These are phyloP conservation scores for Butorides virescens DNA, from an alignment of 2,113 vertebrate species.

Conservation along the genomic window DNA sequence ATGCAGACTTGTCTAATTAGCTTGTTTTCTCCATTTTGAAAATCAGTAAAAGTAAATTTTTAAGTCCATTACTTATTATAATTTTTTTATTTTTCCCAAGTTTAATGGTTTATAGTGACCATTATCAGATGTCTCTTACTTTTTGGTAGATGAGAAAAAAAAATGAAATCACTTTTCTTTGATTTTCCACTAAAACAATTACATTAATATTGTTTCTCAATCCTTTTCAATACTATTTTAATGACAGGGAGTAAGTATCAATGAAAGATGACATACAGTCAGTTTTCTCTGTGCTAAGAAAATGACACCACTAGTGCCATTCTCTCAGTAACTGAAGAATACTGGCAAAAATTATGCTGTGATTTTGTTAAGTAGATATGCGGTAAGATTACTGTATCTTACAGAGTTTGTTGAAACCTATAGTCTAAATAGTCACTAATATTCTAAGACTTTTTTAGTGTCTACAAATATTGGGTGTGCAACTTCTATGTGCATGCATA, in stretches of 20 bases:
- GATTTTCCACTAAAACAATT: neutral
- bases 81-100: neutral
- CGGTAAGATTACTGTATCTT: neutral
- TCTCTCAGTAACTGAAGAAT: neutral
- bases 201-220: neutral
- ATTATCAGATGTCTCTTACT: neutral
- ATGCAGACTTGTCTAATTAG: neutral
- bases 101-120: neutral
- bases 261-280: neutral
- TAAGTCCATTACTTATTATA: neutral
- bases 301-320: neutral
- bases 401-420: neutral
- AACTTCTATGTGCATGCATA: neutral
- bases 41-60: neutral
- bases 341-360: neutral
- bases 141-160: neutral
- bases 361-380: neutral
- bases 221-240: neutral
- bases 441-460: neutral
- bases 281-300: neutral
- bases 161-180: neutral
- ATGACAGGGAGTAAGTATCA: neutral
- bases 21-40: slow-evolving; percentile 10
- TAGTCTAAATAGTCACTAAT: neutral
- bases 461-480: neutral